Evolutionary conservation across 2,797 vertebrate species (phyloP), one percentile per base, ranked within the genome.

Genomic region (Holocentrus rufus): DNA sequence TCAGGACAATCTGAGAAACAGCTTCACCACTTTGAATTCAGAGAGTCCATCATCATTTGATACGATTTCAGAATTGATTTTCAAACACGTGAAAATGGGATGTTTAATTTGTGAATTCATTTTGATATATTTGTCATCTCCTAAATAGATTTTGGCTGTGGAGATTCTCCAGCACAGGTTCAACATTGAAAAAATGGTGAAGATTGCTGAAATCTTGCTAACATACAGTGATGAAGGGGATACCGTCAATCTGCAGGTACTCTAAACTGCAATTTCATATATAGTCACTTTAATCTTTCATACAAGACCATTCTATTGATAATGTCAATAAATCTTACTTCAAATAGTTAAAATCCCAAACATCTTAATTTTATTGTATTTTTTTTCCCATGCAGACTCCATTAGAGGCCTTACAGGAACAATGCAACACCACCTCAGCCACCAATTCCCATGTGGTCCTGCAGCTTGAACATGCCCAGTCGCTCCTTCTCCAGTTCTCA

Each of bases 101-200:
- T 68, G 4, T 65, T 67, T 60, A 6, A 34, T 47, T 17, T 39
- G 10, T 61, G 1, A 13, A 53, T 69, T 52, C 8, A 13, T 54
- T 54, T 25, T 56, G 22, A 53, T 62, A 31, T 53, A 4, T 23
- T 62, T 0, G 25, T 47, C 67, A 30, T 69, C 10, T 53, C 30
- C 42, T 70, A 34, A 61, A 11, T 70, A 97, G 96, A 92, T 95
- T 79, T 91, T 96, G 78, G 88, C 94, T 0, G 95, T 97, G 0
- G 95, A 97, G 86, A 94, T 96, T 77, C 93, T 97, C 46, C 95
- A 96, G 22, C 95, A 95, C 85, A 92, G 91, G 14, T 95, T 95
- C 10, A 95, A 96, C 76, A 93, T 90, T 1, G 95, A 96, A 78
- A 94, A 95, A 52, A 95, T 97, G 88, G 85, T 93, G 58, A 92